These are phyloP conservation scores for Oxytorus armatus DNA, from an alignment of 2,888 invertebrate genomes.

Conservation along the genomic window DNA sequence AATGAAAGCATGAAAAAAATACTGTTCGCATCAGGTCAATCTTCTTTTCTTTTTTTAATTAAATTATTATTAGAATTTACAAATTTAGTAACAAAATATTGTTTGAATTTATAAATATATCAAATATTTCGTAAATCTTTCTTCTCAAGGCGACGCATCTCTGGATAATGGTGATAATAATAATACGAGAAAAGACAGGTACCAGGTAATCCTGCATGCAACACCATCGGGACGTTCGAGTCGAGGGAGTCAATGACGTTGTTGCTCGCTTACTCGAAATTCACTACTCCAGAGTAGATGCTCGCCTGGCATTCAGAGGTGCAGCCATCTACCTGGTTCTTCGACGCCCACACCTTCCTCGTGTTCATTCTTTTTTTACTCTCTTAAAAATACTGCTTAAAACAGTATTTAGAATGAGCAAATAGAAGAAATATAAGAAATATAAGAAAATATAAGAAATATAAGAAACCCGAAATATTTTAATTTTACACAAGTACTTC, in stretches of 20 bases:
- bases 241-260: neutral
- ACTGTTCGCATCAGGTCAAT: neutral
- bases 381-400: no score
- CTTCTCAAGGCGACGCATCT: neutral
- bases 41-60: neutral
- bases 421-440: no score
- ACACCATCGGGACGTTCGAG: neutral
- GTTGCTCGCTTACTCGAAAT: conserved; percentile 19
- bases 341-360: conserved; percentile 80
- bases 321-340: conserved; percentile 80
- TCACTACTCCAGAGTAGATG: conserved; percentile 71
- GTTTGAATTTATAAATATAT: neutral
- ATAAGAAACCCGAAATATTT: no score
- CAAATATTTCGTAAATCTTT: neutral
- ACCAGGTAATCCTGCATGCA: neutral
- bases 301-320: conserved; percentile 79
- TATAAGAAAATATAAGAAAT: no score
- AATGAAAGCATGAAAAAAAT: neutral
- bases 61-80: neutral
- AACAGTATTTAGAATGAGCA: no score
- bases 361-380: conserved; percentile 18
- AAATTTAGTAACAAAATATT: neutral
- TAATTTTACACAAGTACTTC: no score
- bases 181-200: neutral
- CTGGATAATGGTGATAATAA: neutral